Evolutionary conservation across 1,140 invertebrate species (phyloP), one percentile per base, ranked within the genome.

Genomic region (Heliothis subflexa): DNA sequence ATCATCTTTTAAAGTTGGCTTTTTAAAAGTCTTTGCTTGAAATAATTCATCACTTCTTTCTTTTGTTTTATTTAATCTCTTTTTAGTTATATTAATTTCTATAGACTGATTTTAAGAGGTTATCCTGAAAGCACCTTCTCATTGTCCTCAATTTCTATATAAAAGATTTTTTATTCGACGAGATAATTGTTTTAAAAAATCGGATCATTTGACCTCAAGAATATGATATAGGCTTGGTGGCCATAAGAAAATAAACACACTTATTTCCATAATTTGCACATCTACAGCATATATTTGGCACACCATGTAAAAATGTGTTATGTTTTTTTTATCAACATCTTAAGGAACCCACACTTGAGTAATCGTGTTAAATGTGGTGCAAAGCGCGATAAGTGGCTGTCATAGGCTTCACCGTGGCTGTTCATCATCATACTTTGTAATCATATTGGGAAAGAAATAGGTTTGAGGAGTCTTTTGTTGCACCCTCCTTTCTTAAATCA

Each of bases 361-460:
- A 25, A 49, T 49, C 62, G 16, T 66, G 62, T 49, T 66, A 49
- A 66, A 66, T 66, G 62, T 66, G n/a, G 16, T 66, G 62, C 45
- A 45, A 66, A 66, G 12, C 45, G 18, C 45, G 62, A 66, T 66
- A 66, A 66, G 62, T 66, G 62, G 45, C 59, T 62, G 59, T 62
- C 54, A 55, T 14, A 62, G 28, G 33, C 33, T 62, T 40, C 12
- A 45, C 16, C 59, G 33, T 62, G 28, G 59, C 28, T 62, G 10
- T 16, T 28, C 16, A n/a, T 9, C 28, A 16, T 52, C 14, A 52
- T 2, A 5, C 3, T 52, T n/a, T 3, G n/a, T 52, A 52, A 5
- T 52, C 14, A 14, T 3, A 52, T 52, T 14, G 14, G n/a, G 4
- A 40, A 40, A 7, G 5, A 7, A 40, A 40, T 9, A 40, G 7